These are phyloP conservation scores for Aurelia aurita complex sp. Pacific DNA, from an alignment of 30 jellyfish, hydroid and myxozoan species.

Conservation along the genomic window DNA sequence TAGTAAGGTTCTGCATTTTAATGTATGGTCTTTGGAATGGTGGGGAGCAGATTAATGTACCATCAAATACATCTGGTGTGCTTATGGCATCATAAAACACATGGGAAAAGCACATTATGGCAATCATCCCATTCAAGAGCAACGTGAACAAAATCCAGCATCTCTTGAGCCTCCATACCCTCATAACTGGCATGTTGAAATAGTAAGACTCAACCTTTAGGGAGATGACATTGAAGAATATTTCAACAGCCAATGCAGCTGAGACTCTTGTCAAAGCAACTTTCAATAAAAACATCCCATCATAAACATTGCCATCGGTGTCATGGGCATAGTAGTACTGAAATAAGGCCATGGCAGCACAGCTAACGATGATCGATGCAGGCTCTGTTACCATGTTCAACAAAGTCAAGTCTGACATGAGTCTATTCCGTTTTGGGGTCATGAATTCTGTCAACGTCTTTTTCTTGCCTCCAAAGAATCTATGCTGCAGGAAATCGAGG, in stretches of 20 bases:
- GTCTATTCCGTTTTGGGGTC: slow-evolving; percentile 67
- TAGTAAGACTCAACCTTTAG: slow-evolving; percentile 54
- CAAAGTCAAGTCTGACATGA: slow-evolving; percentile 59
- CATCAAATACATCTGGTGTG: slow-evolving; percentile 65
- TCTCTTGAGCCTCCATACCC: slow-evolving; percentile 40
- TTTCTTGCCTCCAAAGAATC: slow-evolving; percentile 28
- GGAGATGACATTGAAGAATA: slow-evolving; percentile 42
- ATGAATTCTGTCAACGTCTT: slow-evolving; percentile 42
- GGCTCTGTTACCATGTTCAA: slow-evolving; percentile 65
- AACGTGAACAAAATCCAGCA: slow-evolving; percentile 31
- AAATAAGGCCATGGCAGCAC: slow-evolving; percentile 50
- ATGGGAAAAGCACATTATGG: slow-evolving; percentile 61
- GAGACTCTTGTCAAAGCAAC: slow-evolving; percentile 30
- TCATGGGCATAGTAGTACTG: slow-evolving; percentile 40
- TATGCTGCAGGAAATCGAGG: slow-evolving; percentile 53
- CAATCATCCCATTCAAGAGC: slow-evolving; percentile 26
- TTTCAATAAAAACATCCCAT: slow-evolving; percentile 2
- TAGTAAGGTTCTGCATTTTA: not conserved
- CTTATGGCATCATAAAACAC: slow-evolving; percentile 51
- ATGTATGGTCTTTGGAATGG: slow-evolving; percentile 48
- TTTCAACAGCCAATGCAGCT: slow-evolving; percentile 48
- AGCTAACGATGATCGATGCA: slow-evolving; percentile 24
- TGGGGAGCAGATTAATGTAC: slow-evolving; percentile 57
- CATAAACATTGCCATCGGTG: slow-evolving; percentile 14
- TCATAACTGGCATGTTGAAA: slow-evolving; percentile 72